These are phyloP conservation scores for Dolomedes plantarius DNA, from an alignment of 2,888 invertebrate genomes.

Conservation along the genomic window DNA sequence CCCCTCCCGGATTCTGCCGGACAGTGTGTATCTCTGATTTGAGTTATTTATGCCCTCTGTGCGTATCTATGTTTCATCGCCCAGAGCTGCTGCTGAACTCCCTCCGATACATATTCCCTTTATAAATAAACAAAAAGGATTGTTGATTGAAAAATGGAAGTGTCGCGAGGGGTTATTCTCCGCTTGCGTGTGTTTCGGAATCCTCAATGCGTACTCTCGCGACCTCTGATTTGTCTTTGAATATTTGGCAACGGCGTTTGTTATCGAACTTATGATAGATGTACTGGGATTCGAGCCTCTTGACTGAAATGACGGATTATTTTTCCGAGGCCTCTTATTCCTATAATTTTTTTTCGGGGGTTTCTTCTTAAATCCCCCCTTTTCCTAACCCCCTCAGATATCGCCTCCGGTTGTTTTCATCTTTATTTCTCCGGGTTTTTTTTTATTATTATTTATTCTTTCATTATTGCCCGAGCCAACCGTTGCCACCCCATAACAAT, in stretches of 20 bases:
- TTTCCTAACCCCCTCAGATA: neutral
- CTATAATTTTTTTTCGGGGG: neutral
- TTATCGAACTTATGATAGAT: slow-evolving; percentile 47
- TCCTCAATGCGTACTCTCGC: slow-evolving; percentile 60
- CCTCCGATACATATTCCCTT: neutral
- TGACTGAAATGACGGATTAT: slow-evolving; percentile 64
- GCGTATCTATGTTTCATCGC: neutral
- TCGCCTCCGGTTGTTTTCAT: slow-evolving; percentile 10
- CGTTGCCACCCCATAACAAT: slow-evolving; percentile 7
- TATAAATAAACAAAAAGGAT: slow-evolving; percentile 62
- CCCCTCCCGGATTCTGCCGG: too few relatives aligned
- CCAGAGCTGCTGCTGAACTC: neutral
- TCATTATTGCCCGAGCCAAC: neutral
- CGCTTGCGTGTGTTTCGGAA: slow-evolving; percentile 57
- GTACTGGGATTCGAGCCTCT: slow-evolving; percentile 65
- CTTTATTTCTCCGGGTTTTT: slow-evolving; percentile 8
- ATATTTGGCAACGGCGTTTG: slow-evolving; percentile 67
- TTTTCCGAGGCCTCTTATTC: neutral
- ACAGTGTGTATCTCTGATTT: neutral
- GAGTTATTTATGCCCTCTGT: neutral
- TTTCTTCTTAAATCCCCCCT: slow-evolving; percentile 1
- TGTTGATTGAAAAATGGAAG: slow-evolving; percentile 67
- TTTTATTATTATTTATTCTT: neutral
- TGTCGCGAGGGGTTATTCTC: slow-evolving; percentile 56
- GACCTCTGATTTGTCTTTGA: slow-evolving; percentile 57